Evolutionary conservation across 2,797 vertebrate species (phyloP).

Genomic region (Crenuchus spilurus): DNA sequence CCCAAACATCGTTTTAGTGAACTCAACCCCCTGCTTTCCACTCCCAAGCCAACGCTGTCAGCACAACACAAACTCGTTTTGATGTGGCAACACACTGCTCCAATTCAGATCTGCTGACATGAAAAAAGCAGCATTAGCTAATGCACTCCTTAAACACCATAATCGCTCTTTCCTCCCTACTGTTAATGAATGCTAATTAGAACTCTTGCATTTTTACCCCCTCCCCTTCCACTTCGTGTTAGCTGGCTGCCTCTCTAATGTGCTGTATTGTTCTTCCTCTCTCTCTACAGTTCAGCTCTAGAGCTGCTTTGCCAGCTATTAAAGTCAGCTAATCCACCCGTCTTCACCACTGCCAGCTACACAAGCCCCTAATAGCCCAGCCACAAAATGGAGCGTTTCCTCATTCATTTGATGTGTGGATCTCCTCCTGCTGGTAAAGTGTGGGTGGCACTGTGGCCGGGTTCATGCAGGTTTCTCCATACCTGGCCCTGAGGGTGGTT

Average conservation of each 20-base stretch:
- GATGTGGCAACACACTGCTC: conserved; percentile 70
- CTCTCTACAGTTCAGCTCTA: conserved; percentile 74
- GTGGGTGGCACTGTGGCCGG: conserved; percentile 51
- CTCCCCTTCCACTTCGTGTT: conserved; percentile 47
- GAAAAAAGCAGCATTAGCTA: conserved; percentile 81
- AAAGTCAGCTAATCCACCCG: conserved; percentile 80
- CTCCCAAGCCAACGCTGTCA: conserved; percentile 67
- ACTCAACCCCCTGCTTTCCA: conserved; percentile 27
- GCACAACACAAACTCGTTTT: conserved; percentile 68
- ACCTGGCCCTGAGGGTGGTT: conserved; percentile 48
- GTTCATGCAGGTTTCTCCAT: conserved; percentile 28
- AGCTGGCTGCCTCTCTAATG: conserved; percentile 80
- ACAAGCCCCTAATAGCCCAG: conserved; percentile 75
- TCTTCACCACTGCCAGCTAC: conserved; percentile 75
- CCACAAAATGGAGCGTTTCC: conserved; percentile 76
- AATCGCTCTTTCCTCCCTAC: conserved; percentile 79
- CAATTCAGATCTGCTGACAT: conserved; percentile 80
- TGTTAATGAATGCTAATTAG: conserved; percentile 88
- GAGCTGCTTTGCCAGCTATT: conserved; percentile 80
- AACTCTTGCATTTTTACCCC: conserved; percentile 70
- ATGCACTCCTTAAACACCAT: conserved; percentile 84
- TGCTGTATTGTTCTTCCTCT: conserved; percentile 77
- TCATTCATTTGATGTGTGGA: conserved; percentile 62
- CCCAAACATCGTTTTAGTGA: conserved; percentile 57
- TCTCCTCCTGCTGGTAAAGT: conserved; percentile 45